Percentiles rank a stretch among this genome's conserved stretches.
These are phyloP conservation scores for Cephus pulcher DNA, from an alignment of 2,888 invertebrate genomes.

Conservation along the genomic window DNA sequence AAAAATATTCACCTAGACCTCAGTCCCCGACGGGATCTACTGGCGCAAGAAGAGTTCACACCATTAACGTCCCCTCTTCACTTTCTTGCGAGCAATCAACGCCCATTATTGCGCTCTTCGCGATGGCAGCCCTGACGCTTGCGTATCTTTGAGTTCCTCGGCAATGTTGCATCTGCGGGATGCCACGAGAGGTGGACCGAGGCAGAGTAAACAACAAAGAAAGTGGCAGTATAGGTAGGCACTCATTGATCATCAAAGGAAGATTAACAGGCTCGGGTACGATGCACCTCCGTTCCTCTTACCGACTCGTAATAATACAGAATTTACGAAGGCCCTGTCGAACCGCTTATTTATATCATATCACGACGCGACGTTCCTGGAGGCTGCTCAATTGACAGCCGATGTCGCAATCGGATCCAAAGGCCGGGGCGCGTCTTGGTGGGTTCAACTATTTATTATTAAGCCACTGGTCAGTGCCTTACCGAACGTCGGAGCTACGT, in stretches of 20 bases:
- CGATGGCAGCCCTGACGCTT: background rate
- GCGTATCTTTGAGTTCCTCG: background rate
- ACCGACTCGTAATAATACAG: background rate
- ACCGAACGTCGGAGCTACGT: background rate
- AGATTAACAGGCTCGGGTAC: background rate
- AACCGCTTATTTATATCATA: background rate
- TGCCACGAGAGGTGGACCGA: background rate
- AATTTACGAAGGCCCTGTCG: background rate
- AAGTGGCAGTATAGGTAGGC: background rate
- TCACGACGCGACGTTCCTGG: background rate
- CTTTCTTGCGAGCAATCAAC: background rate
- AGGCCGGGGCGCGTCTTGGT: background rate
- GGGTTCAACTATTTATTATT: background rate
- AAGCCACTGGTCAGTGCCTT: background rate
- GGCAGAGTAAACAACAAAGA: background rate
- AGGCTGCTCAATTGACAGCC: background rate
- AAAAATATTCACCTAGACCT: background rate
- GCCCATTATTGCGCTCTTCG: background rate
- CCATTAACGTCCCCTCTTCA: background rate
- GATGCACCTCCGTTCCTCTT: background rate
- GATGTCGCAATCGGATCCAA: background rate
- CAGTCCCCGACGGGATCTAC: background rate
- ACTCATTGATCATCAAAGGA: constrained; percentile 2
- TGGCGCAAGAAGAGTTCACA: background rate
- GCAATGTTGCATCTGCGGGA: background rate